Percentiles rank a stretch among this genome's conserved stretches.
Evolutionary conservation across 1,140 invertebrate species (phyloP).

Genomic region (Ruditapes philippinarum): DNA sequence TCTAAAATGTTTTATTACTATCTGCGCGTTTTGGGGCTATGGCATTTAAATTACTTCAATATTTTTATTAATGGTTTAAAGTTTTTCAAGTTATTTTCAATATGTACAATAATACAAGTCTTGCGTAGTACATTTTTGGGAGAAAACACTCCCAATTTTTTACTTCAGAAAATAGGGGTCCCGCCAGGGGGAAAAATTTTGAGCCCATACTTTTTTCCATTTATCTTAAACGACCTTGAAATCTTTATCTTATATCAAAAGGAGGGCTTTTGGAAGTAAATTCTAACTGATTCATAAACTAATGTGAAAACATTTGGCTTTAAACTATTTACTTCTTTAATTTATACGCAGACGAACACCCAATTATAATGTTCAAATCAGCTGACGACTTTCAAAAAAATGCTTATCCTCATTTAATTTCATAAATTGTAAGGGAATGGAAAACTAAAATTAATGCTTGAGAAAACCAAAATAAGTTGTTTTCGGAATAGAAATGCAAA

Average conservation of each 20-base stretch:
- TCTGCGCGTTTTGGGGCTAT: constrained; percentile 34
- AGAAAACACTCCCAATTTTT: background rate
- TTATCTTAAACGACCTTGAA: constrained; percentile 28
- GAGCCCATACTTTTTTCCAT: constrained; percentile 24
- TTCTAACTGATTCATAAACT: background rate
- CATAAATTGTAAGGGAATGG: constrained; percentile 29
- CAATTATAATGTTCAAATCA: constrained; percentile 39
- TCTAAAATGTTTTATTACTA: constrained; percentile 39
- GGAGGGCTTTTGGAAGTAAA: constrained; percentile 14
- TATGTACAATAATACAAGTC: constrained; percentile 54
- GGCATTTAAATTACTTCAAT: constrained; percentile 47
- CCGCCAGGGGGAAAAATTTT: constrained; percentile 21
- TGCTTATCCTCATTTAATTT: background rate
- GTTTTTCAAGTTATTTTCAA: constrained; percentile 46
- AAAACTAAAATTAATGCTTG: constrained; percentile 24
- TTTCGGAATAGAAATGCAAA: background rate
- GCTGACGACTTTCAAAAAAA: constrained; percentile 5
- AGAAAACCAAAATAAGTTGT: constrained; percentile 33
- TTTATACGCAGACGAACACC: constrained; percentile 60
- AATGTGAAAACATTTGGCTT: background rate
- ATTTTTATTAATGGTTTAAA: constrained; percentile 33
- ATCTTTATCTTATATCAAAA: background rate
- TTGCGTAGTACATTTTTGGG: background rate
- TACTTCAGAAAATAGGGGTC: constrained; percentile 30
- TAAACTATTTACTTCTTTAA: background rate